Conservation (phyloP, 2,888 invertebrate species). For the Gonocerus acuteangulatus region DNA sequence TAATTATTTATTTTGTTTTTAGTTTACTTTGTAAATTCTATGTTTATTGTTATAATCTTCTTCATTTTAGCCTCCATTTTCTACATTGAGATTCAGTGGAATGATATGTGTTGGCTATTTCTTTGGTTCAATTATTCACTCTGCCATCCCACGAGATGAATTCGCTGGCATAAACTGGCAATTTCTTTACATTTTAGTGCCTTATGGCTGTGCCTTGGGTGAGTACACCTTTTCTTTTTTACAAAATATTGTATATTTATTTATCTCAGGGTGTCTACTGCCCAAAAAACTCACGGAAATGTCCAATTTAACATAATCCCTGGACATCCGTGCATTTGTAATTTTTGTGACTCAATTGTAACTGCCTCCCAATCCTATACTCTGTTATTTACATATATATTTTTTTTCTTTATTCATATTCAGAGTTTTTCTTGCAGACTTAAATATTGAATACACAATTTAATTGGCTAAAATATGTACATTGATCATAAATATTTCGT, state of each 20-base stretch:
- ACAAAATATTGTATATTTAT: not conserved
- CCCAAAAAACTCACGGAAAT: no score
- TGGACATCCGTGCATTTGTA: no score
- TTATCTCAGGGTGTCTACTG: no score
- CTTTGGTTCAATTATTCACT: slow-evolving; percentile 66
- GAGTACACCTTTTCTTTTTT: not conserved
- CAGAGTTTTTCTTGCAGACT: no score
- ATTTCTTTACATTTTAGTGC: slow-evolving; percentile 64
- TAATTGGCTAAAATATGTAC: no score
- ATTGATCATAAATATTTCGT: no score
- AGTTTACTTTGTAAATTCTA: not conserved
- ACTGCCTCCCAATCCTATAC: no score
- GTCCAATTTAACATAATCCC: no score
- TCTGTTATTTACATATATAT: no score
- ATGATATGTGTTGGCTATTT: slow-evolving; percentile 70
- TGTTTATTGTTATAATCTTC: slow-evolving; percentile 70
- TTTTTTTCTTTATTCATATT: no score
- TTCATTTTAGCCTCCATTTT: slow-evolving; percentile 70
- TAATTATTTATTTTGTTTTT: not conserved
- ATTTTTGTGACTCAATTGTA: no score
- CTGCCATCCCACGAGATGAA: slow-evolving; percentile 69
- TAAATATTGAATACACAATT: no score
- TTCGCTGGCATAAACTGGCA: slow-evolving; percentile 62
- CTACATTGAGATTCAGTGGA: slow-evolving; percentile 66
- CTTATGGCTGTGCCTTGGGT: slow-evolving; percentile 66